Conservation (phyloP, 2,113 vertebrate genomes). For the Pimephales promelas region DNA sequence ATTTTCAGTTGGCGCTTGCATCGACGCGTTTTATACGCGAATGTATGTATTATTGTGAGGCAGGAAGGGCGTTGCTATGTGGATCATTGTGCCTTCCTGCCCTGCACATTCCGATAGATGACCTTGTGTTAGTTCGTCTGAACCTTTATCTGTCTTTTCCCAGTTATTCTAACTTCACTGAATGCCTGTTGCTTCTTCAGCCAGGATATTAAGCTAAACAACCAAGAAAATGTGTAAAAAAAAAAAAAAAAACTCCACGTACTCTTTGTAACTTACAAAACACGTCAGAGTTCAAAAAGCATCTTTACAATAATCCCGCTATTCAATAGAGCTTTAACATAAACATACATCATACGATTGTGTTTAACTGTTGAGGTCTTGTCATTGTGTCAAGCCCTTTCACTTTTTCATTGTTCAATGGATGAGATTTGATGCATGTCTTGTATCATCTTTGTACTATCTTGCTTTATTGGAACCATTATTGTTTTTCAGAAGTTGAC, state of each 20-base stretch:
- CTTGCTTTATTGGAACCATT: conserved; percentile 41
- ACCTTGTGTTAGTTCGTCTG: conserved; percentile 46
- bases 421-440: conserved; percentile 68
- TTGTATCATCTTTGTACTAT: conserved; percentile 61
- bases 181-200: conserved; percentile 41
- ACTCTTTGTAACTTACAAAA: conserved; percentile 18
- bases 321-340: conserved; percentile 27
- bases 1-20: conserved; percentile 3
- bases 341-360: neutral
- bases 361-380: conserved; percentile 57
- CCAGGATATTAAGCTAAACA: conserved; percentile 66
- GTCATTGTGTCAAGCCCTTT: conserved; percentile 50
- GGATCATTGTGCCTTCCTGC: conserved; percentile 58
- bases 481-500: conserved; percentile 43
- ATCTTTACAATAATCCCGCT: conserved; percentile 11
- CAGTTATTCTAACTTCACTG: conserved; percentile 46
- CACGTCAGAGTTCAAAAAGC: conserved; percentile 10
- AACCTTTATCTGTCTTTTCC: conserved; percentile 57
- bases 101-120: conserved; percentile 74
- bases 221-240: conserved; percentile 54
- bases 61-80: conserved; percentile 58
- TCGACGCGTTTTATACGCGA: neutral
- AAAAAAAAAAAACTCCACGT: conserved; percentile 17
- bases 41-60: conserved; percentile 52
- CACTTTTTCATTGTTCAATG: conserved; percentile 58